Evolutionary conservation across 2,797 vertebrate species (phyloP), one percentile per base, ranked within the genome.

Genomic region (Sphaeramia orbicularis): DNA sequence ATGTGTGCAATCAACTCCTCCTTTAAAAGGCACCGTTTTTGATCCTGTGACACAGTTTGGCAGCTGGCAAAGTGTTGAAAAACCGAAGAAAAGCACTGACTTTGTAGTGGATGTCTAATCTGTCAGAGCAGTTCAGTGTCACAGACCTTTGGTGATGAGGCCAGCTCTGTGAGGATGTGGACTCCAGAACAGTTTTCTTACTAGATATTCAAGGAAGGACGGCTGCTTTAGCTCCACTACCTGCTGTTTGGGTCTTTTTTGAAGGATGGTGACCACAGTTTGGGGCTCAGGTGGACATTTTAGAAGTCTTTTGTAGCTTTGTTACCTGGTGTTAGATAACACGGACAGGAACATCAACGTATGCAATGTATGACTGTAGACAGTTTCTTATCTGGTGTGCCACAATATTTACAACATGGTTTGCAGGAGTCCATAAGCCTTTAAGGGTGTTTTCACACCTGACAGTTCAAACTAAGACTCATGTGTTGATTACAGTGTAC

Each of bases 1-100:
- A 62, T 65, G 66, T 66, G 76, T 52, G 53, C 74, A 68, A 74
- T 85, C 74, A 73, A 58, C 52, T 56, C 62, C 49, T 71, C 59
- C 53, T 19, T 72, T 10, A 8, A 35, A 52, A 45, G 78, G 62
- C 55, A 61, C 19, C 47, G 64, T 18, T 15, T 59, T 54, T 63
- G 73, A 61, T 67, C 54, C 36, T 30, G 43, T 18, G 18, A 21
- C 43, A 11, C 10, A 1, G 61, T 56, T 76, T 75, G 79, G 66
- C 79, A 70, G 56, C 21, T 30, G 10, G 45, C 27, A 15, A 24
- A 14, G 32, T 35, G 32, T 35, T 35, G 18, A 54, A 19, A 53
- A n/a, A 35, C 1, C 11, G 10, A 35, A 47, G 45, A 36, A 48
- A 55, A 49, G 38, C 14, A 2, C 48, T n/a, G 19, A 7, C 5